Percentiles rank a stretch among this genome's conserved stretches.
Evolutionary conservation across 2,113 vertebrate genomes (phyloP).

Genomic region (Otocyon megalotis): DNA sequence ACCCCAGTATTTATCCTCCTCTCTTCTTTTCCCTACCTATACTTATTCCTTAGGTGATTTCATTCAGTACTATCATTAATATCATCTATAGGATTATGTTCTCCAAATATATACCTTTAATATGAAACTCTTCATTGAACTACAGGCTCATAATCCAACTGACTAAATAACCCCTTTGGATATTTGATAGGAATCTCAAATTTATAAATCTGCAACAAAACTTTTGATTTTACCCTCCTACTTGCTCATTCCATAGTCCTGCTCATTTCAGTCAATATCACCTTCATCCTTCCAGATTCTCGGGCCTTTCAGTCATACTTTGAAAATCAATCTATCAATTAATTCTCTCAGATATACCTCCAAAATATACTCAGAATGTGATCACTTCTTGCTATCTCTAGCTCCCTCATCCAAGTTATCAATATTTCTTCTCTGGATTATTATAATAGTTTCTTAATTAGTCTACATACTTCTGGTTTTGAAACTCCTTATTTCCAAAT

Average conservation of each 20-base stretch:
- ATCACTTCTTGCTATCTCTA: background rate
- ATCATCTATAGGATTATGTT: background rate
- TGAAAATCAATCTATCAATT: background rate
- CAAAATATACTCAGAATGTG: background rate
- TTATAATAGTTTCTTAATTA: background rate
- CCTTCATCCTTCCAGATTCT: background rate
- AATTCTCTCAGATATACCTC: background rate
- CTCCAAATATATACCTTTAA: background rate
- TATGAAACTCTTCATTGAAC: background rate
- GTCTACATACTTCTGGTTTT: background rate
- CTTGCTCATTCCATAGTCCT: background rate
- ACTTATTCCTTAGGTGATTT: background rate
- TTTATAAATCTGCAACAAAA: background rate
- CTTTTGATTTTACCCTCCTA: background rate
- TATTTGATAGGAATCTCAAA: background rate
- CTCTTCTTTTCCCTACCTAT: background rate
- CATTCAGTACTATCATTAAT: background rate
- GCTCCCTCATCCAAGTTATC: background rate
- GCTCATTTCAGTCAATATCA: background rate
- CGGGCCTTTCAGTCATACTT: background rate
- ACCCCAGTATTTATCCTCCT: background rate
- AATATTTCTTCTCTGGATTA: constrained; percentile 5
- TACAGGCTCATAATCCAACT: background rate
- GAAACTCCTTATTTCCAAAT: background rate
- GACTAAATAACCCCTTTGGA: background rate